These are phyloP conservation scores for Myiopsitta monachus DNA, from an alignment of 2,113 vertebrate genomes.

Conservation along the genomic window DNA sequence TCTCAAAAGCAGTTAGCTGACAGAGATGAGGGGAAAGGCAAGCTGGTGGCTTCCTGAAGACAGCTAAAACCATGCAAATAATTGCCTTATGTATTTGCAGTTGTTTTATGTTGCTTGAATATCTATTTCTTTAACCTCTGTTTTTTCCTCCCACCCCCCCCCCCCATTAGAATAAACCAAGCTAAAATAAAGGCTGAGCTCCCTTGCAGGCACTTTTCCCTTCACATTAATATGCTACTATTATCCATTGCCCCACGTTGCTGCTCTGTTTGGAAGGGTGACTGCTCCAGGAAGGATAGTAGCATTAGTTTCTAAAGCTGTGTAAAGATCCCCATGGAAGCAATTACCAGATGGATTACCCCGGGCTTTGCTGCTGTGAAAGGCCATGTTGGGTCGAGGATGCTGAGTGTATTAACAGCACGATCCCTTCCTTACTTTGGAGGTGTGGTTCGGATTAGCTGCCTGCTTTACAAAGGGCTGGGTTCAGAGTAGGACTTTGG, in stretches of 20 bases:
- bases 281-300: not conserved
- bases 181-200: not conserved
- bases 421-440: not conserved
- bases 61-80: not conserved
- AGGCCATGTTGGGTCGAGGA: not conserved
- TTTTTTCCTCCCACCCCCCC: not conserved
- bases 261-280: not conserved
- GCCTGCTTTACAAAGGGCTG: not conserved
- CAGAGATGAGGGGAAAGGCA: not conserved
- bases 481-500: not conserved
- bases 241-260: not conserved
- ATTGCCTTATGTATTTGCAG: not conserved
- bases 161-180: not conserved
- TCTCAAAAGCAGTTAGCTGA: not conserved
- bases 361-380: constrained; percentile 12
- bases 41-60: not conserved
- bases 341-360: constrained; percentile 56
- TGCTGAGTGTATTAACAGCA: constrained; percentile 5
- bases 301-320: constrained; percentile 51
- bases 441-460: not conserved
- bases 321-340: constrained; percentile 52
- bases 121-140: not conserved
- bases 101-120: not conserved
- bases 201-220: not conserved
- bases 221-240: not conserved